Percentiles rank a stretch among this genome's conserved stretches.
phyloP scores from a whole-genome alignment of 2,797 vertebrate species.

The Catostomus latipinnis region DNA sequence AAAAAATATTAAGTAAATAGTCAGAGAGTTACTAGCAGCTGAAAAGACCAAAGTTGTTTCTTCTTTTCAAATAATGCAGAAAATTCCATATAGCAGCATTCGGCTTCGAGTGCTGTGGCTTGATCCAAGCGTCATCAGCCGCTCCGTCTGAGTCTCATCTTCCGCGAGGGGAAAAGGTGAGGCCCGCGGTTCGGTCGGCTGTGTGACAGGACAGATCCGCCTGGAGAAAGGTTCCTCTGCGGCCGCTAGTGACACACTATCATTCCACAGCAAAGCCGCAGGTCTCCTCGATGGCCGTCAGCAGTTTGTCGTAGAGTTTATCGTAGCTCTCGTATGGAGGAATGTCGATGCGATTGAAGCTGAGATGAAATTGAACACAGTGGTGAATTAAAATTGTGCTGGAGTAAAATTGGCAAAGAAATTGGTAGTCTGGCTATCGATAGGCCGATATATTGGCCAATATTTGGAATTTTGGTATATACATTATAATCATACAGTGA shows the following conservation, averaged over 20 bases:
- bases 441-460: too few relatives aligned
- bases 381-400: constrained; percentile 1
- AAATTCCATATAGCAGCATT: constrained; percentile 53
- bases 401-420: too few relatives aligned
- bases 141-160: constrained; percentile 23
- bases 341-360: constrained; percentile 98
- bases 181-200: constrained; percentile 30
- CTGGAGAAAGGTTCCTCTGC: constrained; percentile 50
- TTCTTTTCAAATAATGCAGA: constrained; percentile 61
- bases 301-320: constrained; percentile 91
- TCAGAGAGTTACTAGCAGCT: constrained; percentile 82
- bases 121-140: constrained; percentile 46
- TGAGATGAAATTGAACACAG: constrained; percentile 61
- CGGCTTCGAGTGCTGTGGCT: constrained; percentile 55
- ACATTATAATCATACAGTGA: too few relatives aligned
- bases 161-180: constrained; percentile 20
- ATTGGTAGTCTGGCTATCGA: neutral
- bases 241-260: constrained; percentile 52
- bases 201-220: constrained; percentile 31
- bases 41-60: constrained; percentile 63
- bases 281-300: constrained; percentile 97
- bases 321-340: constrained; percentile 96
- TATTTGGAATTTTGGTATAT: neutral
- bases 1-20: constrained; percentile 73
- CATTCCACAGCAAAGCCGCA: constrained; percentile 97